Conservation (phyloP, 2,113 vertebrate species). For the Indicator maculatus region DNA sequence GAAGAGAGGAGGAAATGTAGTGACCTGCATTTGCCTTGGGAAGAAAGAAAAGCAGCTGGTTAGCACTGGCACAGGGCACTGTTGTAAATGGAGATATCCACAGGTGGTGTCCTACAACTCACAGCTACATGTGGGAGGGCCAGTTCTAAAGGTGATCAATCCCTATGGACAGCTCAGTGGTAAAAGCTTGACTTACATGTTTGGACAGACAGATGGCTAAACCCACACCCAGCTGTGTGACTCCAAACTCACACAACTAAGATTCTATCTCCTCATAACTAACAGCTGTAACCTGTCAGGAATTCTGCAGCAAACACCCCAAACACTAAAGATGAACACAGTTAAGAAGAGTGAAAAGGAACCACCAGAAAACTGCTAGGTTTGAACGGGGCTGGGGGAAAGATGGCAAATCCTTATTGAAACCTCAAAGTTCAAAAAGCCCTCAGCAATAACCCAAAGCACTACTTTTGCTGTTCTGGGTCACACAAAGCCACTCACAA, state of each 20-base stretch:
- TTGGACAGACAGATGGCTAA: accelerated
- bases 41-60: background rate
- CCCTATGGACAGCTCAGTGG: background rate
- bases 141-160: background rate
- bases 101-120: background rate
- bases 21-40: background rate
- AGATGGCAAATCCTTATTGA: background rate
- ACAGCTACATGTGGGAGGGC: background rate
- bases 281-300: background rate
- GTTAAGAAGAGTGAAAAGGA: background rate
- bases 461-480: background rate
- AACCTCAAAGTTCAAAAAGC: background rate
- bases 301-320: background rate
- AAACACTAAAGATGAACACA: background rate
- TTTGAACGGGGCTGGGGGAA: background rate
- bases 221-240: background rate
- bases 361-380: background rate
- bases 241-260: background rate
- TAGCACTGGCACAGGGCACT: background rate
- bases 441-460: background rate
- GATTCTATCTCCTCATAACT: background rate
- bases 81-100: background rate
- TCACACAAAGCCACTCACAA: background rate
- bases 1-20: background rate
- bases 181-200: background rate